Base-by-base conservation (phyloP, 2,113 vertebrate genomes). In the Tauraco erythrolophus region DNA sequence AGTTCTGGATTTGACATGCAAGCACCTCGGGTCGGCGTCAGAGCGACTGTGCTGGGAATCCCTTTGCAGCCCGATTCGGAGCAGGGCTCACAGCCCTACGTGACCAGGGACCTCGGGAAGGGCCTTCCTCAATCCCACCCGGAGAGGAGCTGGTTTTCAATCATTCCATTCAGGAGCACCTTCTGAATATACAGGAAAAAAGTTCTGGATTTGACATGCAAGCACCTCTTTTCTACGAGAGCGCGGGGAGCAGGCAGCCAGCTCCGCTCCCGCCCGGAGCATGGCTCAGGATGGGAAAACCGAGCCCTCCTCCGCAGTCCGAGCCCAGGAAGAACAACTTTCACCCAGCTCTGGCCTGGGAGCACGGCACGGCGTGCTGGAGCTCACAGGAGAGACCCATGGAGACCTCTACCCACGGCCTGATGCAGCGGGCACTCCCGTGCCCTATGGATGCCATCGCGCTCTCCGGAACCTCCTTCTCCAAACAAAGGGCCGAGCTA, bases 391-490 rank as follows among this genome's bases (percentile, higher is more conserved):
- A 33, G 11, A 35, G 51, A 60, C 15, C 21, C 2, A 0, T 3
- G 39, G 57, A 11, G 41, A 60, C 45, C 53, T 66, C 28, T 5
- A 31, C 19, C 53, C n/a, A 3, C 0, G 3, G 33, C 37, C 76
- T 31, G 78, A 58, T 3, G 9, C 71, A 53, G 57, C 28, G 45
- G 68, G 30, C 2, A 0, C 24, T 41, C 27, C 46, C 3, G 0
- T 35, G 5, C 19, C 14, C 51, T 6, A 3, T 8, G 0, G 6
- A 6, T 1, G 18, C 30, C 50, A 22, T 3, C 0, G 2, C 1
- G 1, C 53, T 45, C 31, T 50, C 53, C 41, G 15, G 60, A 51
- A 28, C 12, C 60, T 39, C 19, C 48, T 64, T 14, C 62, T 50
- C 1, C 2, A 14, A 33, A 31, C 10, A 24, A n/a, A 61, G n/a